Evolutionary conservation across 2,113 vertebrate species (phyloP).

Genomic region (Neodon shergylaensis): DNA sequence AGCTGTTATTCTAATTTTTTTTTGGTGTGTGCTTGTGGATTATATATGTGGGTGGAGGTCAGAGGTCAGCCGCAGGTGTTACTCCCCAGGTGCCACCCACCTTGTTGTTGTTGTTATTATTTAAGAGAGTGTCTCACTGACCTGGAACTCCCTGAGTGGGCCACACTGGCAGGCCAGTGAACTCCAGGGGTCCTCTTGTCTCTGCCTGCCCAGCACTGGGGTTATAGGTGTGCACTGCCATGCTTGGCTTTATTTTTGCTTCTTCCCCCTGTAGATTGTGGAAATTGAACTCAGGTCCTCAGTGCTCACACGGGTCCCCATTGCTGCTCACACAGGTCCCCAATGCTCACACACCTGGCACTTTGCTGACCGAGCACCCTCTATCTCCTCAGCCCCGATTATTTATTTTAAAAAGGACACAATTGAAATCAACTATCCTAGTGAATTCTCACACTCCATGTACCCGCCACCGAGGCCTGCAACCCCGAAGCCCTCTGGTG

Average conservation of each 20-base stretch:
- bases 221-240: background rate
- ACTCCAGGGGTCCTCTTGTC: background rate
- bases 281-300: background rate
- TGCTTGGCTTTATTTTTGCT: background rate
- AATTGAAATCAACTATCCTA: background rate
- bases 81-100: background rate
- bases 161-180: background rate
- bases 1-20: background rate
- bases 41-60: too few relatives aligned
- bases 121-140: background rate
- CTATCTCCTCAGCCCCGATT: too few relatives aligned
- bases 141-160: background rate
- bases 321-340: too few relatives aligned
- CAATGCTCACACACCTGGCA: background rate
- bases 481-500: background rate
- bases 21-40: background rate
- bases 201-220: background rate
- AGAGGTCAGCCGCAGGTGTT: background rate
- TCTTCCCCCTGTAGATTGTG: background rate
- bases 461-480: too few relatives aligned
- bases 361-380: background rate
- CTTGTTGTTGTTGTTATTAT: background rate
- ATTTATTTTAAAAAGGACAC: background rate
- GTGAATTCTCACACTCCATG: background rate
- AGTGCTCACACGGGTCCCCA: background rate